Evolutionary conservation across 1,140 invertebrate species (phyloP).

Genomic region (Scaptomyza montana): DNA sequence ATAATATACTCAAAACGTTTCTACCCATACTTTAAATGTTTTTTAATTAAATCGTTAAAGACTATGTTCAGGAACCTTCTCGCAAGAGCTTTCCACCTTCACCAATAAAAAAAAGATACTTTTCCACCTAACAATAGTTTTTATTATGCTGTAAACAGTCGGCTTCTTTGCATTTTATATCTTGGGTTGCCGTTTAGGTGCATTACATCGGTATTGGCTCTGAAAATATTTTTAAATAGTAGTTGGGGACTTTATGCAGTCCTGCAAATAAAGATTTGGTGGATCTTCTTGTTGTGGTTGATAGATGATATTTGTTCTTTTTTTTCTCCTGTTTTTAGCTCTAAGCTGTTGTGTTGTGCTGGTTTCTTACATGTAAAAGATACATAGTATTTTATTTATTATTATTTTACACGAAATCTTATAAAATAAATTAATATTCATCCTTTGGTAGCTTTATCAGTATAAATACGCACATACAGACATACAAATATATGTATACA

Average conservation of each 20-base stretch:
- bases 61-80: too few relatives aligned
- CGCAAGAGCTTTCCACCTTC: too few relatives aligned
- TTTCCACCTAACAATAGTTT: too few relatives aligned
- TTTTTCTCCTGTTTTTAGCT: background rate
- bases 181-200: background rate
- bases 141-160: constrained; percentile 1
- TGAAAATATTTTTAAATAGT: constrained; percentile 7
- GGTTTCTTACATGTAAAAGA: constrained; percentile 40
- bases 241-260: background rate
- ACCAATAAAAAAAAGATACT: too few relatives aligned
- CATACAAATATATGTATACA: constrained; percentile 60
- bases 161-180: background rate
- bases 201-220: background rate
- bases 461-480: constrained; percentile 77
- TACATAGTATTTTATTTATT: constrained; percentile 65
- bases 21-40: too few relatives aligned
- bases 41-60: too few relatives aligned
- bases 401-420: constrained; percentile 72
- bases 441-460: constrained; percentile 77
- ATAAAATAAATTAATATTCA: constrained; percentile 76
- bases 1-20: too few relatives aligned
- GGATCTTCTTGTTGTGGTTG: background rate
- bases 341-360: constrained; percentile 16
- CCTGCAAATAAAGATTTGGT: background rate
- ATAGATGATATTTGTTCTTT: constrained; percentile 7